Evolutionary conservation across 1,140 invertebrate genomes (phyloP).

Genomic region (Leptinotarsa undecemlineata): DNA sequence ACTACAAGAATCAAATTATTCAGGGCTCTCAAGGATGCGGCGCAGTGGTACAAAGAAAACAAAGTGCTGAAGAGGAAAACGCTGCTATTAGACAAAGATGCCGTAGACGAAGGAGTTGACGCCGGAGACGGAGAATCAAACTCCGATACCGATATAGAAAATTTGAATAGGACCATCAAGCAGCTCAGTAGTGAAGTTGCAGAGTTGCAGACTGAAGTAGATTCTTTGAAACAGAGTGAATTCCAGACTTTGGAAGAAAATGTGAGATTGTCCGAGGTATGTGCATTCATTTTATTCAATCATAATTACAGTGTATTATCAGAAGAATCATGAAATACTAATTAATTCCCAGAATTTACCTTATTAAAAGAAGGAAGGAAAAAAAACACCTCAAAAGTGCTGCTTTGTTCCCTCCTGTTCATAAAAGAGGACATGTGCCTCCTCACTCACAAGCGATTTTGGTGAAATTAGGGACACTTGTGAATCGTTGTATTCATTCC

Average conservation of each 20-base stretch:
- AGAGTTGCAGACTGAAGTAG: constrained; percentile 68
- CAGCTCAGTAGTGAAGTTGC: constrained; percentile 68
- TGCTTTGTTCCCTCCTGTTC: no score
- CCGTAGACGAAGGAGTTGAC: constrained; percentile 54
- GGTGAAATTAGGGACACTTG: no score
- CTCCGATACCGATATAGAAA: constrained; percentile 67
- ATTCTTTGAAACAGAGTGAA: constrained; percentile 66
- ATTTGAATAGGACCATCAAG: constrained; percentile 67
- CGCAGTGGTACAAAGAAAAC: constrained; percentile 76
- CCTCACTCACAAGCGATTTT: no score
- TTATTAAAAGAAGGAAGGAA: no score
- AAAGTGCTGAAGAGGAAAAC: constrained; percentile 69
- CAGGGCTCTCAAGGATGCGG: constrained; percentile 62
- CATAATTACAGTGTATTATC: no score
- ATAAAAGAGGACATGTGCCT: no score
- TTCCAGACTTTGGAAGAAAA: constrained; percentile 71
- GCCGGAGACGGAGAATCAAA: constrained; percentile 62
- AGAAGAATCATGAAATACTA: no score
- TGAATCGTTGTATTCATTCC: no score
- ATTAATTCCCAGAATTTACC: no score
- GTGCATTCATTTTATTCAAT: constrained; percentile 13
- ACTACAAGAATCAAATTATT: constrained; percentile 36
- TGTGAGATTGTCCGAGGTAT: constrained; percentile 58
- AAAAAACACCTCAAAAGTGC: no score
- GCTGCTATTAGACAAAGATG: constrained; percentile 57